A percentile compares a stretch with the other conserved stretches of the same genome.
Conservation (phyloP, 2,113 vertebrate genomes). For the Ranitomeya imitator region DNA sequence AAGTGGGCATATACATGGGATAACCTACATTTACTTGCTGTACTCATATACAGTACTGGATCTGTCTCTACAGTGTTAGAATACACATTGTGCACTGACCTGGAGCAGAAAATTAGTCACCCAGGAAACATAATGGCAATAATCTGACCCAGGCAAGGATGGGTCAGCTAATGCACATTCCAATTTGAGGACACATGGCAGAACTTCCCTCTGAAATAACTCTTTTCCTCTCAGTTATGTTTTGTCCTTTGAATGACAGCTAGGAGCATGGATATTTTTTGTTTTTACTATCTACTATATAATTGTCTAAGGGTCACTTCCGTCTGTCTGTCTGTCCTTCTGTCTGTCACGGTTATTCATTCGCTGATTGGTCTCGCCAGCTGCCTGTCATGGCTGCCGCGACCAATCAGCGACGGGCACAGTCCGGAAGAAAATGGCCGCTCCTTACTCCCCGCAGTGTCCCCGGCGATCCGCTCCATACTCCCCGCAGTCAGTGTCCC, state of each 20-base stretch:
- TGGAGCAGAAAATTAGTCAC: constrained; percentile 58
- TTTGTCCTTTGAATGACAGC: constrained; percentile 8
- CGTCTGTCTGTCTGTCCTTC: too few species aligned
- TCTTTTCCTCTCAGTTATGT: constrained; percentile 26
- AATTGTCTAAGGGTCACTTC: too few species aligned
- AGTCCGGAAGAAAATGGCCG: too few species aligned
- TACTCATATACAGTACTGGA: background rate
- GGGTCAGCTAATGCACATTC: constrained; percentile 57
- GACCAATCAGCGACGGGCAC: too few species aligned
- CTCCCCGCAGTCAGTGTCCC: too few species aligned
- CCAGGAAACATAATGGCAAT: constrained; percentile 57
- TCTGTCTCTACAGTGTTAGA: background rate
- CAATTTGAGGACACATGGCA: constrained; percentile 58
- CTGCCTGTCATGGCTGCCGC: too few species aligned
- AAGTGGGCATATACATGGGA: background rate
- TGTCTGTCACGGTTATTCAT: too few species aligned
- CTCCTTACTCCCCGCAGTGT: too few species aligned
- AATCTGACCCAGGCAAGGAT: constrained; percentile 47
- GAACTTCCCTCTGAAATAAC: constrained; percentile 38
- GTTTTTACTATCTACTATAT: too few species aligned
- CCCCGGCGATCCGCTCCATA: too few species aligned
- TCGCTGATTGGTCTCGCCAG: too few species aligned
- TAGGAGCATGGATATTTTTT: background rate
- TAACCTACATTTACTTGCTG: background rate
- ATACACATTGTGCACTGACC: constrained; percentile 43